Conservation (phyloP, 2,113 vertebrate species). For the Amphiprion ocellaris region DNA sequence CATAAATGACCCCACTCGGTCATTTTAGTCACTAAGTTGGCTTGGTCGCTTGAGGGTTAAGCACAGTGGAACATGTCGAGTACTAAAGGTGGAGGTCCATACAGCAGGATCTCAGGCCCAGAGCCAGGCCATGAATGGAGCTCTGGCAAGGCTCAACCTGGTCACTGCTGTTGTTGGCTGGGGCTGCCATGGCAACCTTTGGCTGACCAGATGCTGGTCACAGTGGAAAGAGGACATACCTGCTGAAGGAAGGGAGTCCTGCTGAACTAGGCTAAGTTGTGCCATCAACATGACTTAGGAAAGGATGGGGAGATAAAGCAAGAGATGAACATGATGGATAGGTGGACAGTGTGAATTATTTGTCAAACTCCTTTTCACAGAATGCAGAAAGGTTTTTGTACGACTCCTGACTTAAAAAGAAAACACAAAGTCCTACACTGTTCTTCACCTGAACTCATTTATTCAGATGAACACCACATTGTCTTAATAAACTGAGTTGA, state of each 20-base stretch:
- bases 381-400: background rate
- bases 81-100: constrained; percentile 10
- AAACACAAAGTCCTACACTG: too few relatives aligned
- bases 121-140: constrained; percentile 45
- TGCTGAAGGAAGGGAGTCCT: constrained; percentile 46
- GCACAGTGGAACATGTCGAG: background rate
- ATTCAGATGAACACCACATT: too few relatives aligned
- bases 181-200: constrained; percentile 46
- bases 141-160: constrained; percentile 31
- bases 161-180: constrained; percentile 52
- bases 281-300: background rate
- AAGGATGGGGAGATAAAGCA: background rate
- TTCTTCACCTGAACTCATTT: too few relatives aligned
- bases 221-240: constrained; percentile 60
- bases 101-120: constrained; percentile 30
- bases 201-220: constrained; percentile 72
- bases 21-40: too few relatives aligned
- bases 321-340: background rate
- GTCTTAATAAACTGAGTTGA: too few relatives aligned
- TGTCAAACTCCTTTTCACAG: background rate
- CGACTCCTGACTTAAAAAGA: too few relatives aligned
- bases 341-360: too few relatives aligned
- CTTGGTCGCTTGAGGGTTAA: too few relatives aligned
- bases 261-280: constrained; percentile 32
- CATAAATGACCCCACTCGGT: too few relatives aligned